Conservation (phyloP, 2,888 invertebrate species). For the Agrotis puta region DNA sequence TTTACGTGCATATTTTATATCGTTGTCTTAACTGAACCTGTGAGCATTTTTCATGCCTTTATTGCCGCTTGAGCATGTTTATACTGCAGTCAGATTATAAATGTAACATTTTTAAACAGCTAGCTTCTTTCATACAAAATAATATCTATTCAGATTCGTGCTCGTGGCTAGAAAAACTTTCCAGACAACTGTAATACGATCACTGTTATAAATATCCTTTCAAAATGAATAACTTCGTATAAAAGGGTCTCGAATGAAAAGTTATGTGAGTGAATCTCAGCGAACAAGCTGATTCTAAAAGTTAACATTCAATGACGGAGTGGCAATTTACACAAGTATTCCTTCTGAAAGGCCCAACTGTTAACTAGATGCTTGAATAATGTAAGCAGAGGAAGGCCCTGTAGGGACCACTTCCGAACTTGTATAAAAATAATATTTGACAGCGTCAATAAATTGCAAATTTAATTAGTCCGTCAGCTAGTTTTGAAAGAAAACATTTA, state of each 20-base stretch:
- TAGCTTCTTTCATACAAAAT: background rate
- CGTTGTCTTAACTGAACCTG: background rate
- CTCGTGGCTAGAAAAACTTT: slow-evolving; percentile 20
- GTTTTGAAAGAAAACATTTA: too few relatives aligned
- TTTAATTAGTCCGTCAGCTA: too few relatives aligned
- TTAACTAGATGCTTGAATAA: slow-evolving; percentile 78
- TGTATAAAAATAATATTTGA: slow-evolving; percentile 51
- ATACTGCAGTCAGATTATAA: background rate
- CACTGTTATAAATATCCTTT: slow-evolving; percentile 26
- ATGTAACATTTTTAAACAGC: too few relatives aligned
- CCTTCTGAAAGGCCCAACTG: slow-evolving; percentile 73
- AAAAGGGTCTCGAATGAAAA: slow-evolving; percentile 35
- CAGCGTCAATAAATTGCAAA: too few relatives aligned
- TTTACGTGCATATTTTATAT: slow-evolving; percentile 19
- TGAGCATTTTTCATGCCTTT: background rate
- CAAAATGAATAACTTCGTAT: slow-evolving; percentile 27
- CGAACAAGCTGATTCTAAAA: slow-evolving; percentile 71
- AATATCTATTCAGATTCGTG: background rate
- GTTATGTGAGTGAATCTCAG: slow-evolving; percentile 62
- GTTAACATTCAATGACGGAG: slow-evolving; percentile 81
- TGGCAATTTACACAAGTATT: slow-evolving; percentile 80
- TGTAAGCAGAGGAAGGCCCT: slow-evolving; percentile 69
- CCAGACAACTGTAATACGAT: slow-evolving; percentile 8
- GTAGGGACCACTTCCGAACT: slow-evolving; percentile 53
- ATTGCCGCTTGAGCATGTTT: background rate